phyloP scores from a whole-genome alignment of 2,888 invertebrate genomes.

The Linhomoeus sp. region DNA sequence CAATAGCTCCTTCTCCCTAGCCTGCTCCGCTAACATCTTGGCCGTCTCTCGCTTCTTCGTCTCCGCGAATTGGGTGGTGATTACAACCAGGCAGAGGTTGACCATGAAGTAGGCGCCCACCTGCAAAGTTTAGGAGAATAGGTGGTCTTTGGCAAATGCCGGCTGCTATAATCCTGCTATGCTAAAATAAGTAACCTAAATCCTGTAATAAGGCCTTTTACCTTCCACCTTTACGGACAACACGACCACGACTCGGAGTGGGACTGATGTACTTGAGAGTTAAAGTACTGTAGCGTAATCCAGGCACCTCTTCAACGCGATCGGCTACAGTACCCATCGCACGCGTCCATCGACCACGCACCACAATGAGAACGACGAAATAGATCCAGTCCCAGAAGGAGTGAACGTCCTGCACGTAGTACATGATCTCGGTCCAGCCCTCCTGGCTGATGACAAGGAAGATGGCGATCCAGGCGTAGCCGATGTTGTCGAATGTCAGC shows the following conservation, averaged over 20 bases:
- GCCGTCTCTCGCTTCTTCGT: conserved; percentile 99
- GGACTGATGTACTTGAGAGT: too few species aligned
- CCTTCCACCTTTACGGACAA: too few species aligned
- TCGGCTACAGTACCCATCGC: too few species aligned
- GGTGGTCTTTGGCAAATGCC: too few species aligned
- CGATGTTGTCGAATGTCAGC: conserved; percentile 98
- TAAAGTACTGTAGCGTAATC: too few species aligned
- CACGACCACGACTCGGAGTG: too few species aligned
- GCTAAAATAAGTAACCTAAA: too few species aligned
- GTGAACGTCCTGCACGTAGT: conserved; percentile 97
- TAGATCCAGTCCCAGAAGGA: conserved; percentile 99
- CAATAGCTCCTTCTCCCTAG: conserved; percentile 77
- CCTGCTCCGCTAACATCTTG: conserved; percentile 85
- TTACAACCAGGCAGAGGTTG: conserved; percentile 97
- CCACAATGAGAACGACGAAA: conserved; percentile 94
- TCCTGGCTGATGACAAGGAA: conserved; percentile 97
- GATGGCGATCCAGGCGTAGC: conserved; percentile 98
- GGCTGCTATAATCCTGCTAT: too few species aligned
- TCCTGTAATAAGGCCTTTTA: too few species aligned
- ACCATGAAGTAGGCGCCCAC: conserved; percentile 99
- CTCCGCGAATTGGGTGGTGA: conserved; percentile 97
- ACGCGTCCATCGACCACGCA: too few species aligned
- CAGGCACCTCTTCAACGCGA: too few species aligned
- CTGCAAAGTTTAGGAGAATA: conserved; percentile 36
- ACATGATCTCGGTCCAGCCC: conserved; percentile 99